A percentile compares a stretch with the other conserved stretches of the same genome.
These are phyloP conservation scores for Heteractis magnifica DNA, from an alignment of 92 coral and sea anemone genomes.

Conservation along the genomic window DNA sequence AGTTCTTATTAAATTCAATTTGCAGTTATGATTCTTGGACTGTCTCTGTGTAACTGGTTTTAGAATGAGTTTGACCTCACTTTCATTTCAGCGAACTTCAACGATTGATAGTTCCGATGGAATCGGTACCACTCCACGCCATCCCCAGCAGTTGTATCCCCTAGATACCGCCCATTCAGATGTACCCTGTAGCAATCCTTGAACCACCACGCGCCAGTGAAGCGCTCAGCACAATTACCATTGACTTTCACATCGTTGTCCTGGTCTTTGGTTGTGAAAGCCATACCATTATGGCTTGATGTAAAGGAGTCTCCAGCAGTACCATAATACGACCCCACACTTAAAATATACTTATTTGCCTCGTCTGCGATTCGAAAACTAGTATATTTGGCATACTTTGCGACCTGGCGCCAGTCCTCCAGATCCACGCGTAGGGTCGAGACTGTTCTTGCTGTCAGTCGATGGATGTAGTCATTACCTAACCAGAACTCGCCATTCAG, in stretches of 20 bases:
- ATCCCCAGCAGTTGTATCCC: neutral
- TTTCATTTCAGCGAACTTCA: conserved; percentile 21
- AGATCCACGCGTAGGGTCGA: conserved; percentile 48
- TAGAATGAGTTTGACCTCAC: conserved; percentile 5
- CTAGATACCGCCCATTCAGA: conserved; percentile 16
- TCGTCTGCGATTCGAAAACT: conserved; percentile 35
- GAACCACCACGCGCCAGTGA: conserved; percentile 22
- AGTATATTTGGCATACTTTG: conserved; percentile 41
- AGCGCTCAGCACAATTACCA: conserved; percentile 1
- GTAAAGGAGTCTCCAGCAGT: conserved; percentile 45
- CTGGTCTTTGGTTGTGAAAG: conserved; percentile 1
- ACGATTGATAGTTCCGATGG: neutral
- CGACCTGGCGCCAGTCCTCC: conserved; percentile 41
- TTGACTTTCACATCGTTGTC: conserved; percentile 7
- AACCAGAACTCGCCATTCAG: conserved; percentile 55
- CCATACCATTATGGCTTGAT: conserved; percentile 12
- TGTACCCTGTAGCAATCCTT: neutral
- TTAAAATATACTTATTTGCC: conserved; percentile 24
- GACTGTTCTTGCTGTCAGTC: conserved; percentile 41
- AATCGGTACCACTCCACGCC: conserved; percentile 9
- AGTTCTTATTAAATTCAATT: neutral
- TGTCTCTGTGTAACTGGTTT: too few relatives aligned
- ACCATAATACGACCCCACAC: conserved; percentile 48
- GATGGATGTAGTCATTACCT: conserved; percentile 56
- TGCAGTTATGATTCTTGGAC: neutral